Conservation (phyloP, 2,797 vertebrate species). For the Syncerus caffer region DNA sequence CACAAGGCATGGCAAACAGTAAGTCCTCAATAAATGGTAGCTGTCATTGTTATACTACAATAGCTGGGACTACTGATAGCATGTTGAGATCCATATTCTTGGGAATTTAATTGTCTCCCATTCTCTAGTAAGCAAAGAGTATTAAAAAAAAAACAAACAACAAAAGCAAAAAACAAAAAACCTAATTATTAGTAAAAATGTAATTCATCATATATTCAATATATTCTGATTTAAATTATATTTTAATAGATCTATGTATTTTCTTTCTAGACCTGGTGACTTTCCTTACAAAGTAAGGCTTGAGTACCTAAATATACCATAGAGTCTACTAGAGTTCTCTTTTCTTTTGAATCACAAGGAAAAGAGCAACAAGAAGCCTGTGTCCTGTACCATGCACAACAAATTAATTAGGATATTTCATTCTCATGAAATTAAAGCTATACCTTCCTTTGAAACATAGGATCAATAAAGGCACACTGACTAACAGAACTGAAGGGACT, state of each 20-base stretch:
- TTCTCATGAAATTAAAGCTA: background rate
- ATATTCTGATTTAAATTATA: slow-evolving; percentile 52
- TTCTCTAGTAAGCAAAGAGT: slow-evolving; percentile 10
- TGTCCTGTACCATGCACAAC: background rate
- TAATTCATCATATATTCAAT: background rate
- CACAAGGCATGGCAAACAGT: background rate
- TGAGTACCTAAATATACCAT: slow-evolving; percentile 2
- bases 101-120: background rate
- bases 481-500: background rate
- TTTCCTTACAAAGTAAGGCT: background rate
- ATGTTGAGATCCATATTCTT: background rate
- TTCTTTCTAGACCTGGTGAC: background rate
- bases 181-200: background rate
- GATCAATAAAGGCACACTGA: background rate
- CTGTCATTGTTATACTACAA: background rate
- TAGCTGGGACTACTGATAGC: background rate
- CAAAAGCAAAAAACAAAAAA: background rate
- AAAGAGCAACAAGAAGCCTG: background rate
- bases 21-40: background rate
- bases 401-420: slow-evolving; percentile 29
- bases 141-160: background rate
- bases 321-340: background rate
- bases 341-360: slow-evolving; percentile 1
- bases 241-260: background rate
- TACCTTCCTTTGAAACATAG: background rate